A percentile compares a stretch with the other conserved stretches of the same genome.
Evolutionary conservation across 2,113 vertebrate species (phyloP).

Genomic region (Catagonus wagneri): DNA sequence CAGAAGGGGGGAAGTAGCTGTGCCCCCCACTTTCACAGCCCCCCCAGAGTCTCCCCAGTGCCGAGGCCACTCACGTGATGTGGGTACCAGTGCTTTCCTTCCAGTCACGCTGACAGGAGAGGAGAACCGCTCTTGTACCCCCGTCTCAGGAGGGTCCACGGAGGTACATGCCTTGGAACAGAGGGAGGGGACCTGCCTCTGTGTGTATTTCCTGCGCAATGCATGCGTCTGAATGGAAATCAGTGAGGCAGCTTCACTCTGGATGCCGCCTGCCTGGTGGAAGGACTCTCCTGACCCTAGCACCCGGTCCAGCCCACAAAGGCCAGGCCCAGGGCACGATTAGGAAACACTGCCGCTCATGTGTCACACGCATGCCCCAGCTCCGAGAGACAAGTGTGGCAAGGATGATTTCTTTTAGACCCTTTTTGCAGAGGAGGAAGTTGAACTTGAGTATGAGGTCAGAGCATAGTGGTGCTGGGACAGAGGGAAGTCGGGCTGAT

Average conservation of each 20-base stretch:
- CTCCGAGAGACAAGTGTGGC: neutral
- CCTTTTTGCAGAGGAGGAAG: neutral
- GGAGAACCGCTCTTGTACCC: neutral
- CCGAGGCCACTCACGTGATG: accelerated
- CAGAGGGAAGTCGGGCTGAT: neutral
- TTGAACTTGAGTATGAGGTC: neutral
- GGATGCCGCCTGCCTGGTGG: neutral
- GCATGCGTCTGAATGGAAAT: accelerated
- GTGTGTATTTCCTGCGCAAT: accelerated
- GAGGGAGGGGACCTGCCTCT: neutral
- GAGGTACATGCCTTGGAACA: neutral
- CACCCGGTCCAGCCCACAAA: neutral
- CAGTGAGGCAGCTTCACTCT: neutral
- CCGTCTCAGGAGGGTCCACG: too few species aligned
- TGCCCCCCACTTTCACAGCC: neutral
- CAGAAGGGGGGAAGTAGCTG: neutral
- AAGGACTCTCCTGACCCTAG: too few species aligned
- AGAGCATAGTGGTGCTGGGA: neutral
- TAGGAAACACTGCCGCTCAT: accelerated
- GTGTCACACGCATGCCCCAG: accelerated
- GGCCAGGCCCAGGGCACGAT: neutral
- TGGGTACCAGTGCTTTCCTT: neutral
- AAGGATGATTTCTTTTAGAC: too few species aligned
- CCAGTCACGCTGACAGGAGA: neutral
- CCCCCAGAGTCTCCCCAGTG: neutral